phyloP scores from a whole-genome alignment of 2,888 invertebrate genomes.

The Alloscopus bannaensis region DNA sequence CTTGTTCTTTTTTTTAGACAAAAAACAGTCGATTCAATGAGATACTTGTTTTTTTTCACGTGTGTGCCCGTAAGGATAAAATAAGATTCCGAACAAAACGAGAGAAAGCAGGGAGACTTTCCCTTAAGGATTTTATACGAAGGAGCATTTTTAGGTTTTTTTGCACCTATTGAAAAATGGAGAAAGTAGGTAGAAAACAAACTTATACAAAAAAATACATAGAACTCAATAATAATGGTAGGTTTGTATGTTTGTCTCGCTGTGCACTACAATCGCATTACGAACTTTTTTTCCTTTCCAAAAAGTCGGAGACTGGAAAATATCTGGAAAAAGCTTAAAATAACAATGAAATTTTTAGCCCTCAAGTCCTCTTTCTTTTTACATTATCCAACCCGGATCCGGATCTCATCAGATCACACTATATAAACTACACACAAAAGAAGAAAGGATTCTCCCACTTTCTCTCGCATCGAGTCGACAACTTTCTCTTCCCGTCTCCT shows the following conservation, averaged over 20 bases:
- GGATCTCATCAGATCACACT: conserved; percentile 22
- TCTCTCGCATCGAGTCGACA: no score
- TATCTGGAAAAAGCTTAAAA: conserved; percentile 13
- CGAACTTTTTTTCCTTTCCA: neutral
- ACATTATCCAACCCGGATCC: conserved; percentile 14
- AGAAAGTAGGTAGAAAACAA: no score
- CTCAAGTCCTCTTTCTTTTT: conserved; percentile 20
- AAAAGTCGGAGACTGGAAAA: neutral
- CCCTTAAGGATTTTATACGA: no score
- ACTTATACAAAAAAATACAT: no score
- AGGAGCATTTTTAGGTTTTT: no score
- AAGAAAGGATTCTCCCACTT: conserved; percentile 5
- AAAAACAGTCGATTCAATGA: conserved; percentile 14
- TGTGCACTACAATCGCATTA: no score
- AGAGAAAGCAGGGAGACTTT: no score
- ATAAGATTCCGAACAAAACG: neutral
- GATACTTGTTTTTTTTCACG: conserved; percentile 15
- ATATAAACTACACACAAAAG: neutral
- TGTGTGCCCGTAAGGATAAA: neutral
- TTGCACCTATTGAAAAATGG: no score
- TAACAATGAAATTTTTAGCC: conserved; percentile 23
- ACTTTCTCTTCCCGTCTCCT: no score
- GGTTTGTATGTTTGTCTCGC: no score
- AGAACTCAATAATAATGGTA: no score
- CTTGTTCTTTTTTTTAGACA: conserved; percentile 11